These are phyloP conservation scores for Thamnaconus septentrionalis DNA, from an alignment of 2,113 vertebrate genomes.

Conservation along the genomic window DNA sequence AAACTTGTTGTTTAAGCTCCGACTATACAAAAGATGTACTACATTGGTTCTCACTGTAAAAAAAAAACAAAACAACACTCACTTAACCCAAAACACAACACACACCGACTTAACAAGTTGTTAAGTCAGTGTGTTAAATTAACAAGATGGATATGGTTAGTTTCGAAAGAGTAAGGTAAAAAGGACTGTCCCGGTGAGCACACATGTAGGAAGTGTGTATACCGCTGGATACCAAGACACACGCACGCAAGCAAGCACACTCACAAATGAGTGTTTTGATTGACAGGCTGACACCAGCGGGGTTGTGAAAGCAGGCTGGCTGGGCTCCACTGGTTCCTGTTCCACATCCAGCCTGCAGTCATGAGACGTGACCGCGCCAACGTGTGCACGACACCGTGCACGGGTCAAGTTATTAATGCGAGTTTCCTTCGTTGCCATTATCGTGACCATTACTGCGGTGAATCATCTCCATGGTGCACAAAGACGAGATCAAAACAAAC, in stretches of 20 bases:
- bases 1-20: no score
- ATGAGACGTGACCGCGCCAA: slow-evolving; percentile 11
- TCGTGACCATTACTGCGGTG: background rate
- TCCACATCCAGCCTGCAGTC: slow-evolving; percentile 24
- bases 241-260: slow-evolving; percentile 7
- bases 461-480: background rate
- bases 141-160: no score
- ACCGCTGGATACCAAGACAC: background rate
- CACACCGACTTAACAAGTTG: no score
- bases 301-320: slow-evolving; percentile 31
- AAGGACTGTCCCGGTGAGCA: no score
- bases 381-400: background rate
- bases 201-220: no score
- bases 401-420: background rate
- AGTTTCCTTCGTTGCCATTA: background rate
- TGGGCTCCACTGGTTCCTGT: slow-evolving; percentile 42
- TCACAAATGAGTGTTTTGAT: slow-evolving; percentile 38
- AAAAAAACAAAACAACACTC: no score
- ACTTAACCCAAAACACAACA: no score
- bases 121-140: no score
- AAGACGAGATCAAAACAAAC: no score
- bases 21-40: no score
- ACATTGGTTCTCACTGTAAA: no score
- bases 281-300: slow-evolving; percentile 26
- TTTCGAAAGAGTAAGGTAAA: no score